Base-by-base conservation (phyloP, 2,797 vertebrate species). In the Fistularia commersonii region DNA sequence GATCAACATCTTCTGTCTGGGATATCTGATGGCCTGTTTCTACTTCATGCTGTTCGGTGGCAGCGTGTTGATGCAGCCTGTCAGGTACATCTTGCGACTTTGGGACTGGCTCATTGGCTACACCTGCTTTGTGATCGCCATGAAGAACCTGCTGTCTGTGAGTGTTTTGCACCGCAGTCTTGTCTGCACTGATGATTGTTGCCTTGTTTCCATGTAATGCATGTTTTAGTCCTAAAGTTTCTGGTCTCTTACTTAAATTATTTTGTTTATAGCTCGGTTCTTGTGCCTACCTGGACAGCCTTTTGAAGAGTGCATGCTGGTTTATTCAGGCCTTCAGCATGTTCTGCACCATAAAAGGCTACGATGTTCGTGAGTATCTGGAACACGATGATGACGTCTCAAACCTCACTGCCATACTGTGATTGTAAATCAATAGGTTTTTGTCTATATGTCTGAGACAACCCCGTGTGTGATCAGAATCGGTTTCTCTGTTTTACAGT, bases 11-110 rank as follows among this genome's bases (percentile, higher is more conserved):
- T 84, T 90, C 62, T 92, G 90, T 15, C 59, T 91, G 42, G 87
- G 90, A 14, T 91, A 91, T 77, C 80, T 93, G 74, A 68, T 85
- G 54, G 88, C 91, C 64, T 93, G 90, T 47, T 92, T 92, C 75
- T 90, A 91, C 70, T 91, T 93, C 67, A 87, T 88, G 91, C 42
- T 91, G 51, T 90, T 82, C 15, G 89, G 92, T 12, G 84, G 88
- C 57, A 88, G 56, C 3, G 84, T 92, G 72, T 79, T 93, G 35
- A 79, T 88, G 72, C 87, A 89, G 83, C 89, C 91, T 0, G 87
- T 91, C 38, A 79, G 69, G 35, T 75, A 87, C 50, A 73, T 91
- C 12, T 77, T 93, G 33, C 51, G 73, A 10, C 70, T 86, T 0
- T 91, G 85, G 91, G 90, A 92, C 71, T 81, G 78, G 79, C 85